Percentiles rank a stretch among this genome's conserved stretches.
phyloP scores from a whole-genome alignment of 2,797 vertebrate genomes.

The Lepus townsendii region DNA sequence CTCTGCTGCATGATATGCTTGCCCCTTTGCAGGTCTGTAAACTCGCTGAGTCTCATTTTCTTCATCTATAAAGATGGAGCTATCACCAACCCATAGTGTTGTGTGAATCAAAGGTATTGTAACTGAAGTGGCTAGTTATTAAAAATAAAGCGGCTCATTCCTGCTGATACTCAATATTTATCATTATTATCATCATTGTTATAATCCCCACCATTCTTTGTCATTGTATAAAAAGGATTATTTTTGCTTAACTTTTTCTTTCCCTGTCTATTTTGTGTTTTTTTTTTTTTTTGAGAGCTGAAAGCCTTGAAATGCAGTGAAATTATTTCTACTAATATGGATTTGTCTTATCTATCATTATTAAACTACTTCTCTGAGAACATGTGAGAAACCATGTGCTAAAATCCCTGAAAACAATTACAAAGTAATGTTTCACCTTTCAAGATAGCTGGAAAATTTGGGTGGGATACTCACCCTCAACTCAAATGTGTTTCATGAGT shows the following conservation, averaged over 20 bases:
- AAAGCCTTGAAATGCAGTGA: neutral
- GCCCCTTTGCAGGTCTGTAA: neutral
- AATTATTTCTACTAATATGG: neutral
- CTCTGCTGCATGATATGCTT: neutral
- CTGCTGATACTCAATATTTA: neutral
- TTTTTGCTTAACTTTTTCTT: neutral
- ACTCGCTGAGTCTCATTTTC: conserved; percentile 10
- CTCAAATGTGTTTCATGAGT: neutral
- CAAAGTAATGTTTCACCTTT: conserved; percentile 9
- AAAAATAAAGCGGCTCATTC: neutral
- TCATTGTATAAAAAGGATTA: neutral
- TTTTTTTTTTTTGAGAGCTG: neutral
- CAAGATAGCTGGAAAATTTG: neutral
- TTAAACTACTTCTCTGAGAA: conserved; percentile 34
- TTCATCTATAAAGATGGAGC: neutral
- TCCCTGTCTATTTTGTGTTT: neutral
- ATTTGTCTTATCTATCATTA: neutral
- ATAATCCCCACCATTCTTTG: neutral
- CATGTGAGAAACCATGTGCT: neutral
- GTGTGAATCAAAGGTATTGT: neutral
- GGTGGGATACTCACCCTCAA: neutral
- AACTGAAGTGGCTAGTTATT: neutral
- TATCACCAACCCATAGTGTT: neutral
- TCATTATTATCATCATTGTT: neutral
- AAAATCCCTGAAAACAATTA: neutral